Evolutionary conservation across 2,797 vertebrate genomes (phyloP), one percentile per base, ranked within the genome.

Genomic region (Nannoperca obscura): DNA sequence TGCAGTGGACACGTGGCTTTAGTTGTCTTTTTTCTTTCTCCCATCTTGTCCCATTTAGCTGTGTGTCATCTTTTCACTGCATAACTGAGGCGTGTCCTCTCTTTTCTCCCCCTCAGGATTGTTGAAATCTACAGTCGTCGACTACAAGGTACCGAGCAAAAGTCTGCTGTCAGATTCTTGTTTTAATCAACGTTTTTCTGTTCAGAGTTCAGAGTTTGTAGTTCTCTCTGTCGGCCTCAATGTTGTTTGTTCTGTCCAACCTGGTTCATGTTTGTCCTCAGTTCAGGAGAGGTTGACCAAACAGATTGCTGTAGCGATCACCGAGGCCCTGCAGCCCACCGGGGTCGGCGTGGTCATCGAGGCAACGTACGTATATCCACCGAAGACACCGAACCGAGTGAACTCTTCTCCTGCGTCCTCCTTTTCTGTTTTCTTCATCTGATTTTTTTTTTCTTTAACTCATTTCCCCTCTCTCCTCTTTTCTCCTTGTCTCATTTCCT

Each of bases 91-190:
- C 1, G 1, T 32, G 32, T 66, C 32, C 36, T 80, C 22, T 75
- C 12, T 67, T 20, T 74, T 19, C 8, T 71, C 19, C 68, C 57
- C 80, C 67, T 85, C 76, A 99, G 98, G 95, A 99, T 99, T 2
- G 98, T 99, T 89, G 98, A 99, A 93, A 99, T 99, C 84, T 99
- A 99, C 92, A 99, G 98, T 70, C 96, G 98, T 85, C 95, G 98
- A 91, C 93, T 99, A 78, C 98, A 99, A 97, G 98, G 98, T 98
- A 95, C 87, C 12, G 2, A 9, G 14, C 1, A 0, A 9, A 13
- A 1, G 7, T 1, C 50, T 52, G 30, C 34, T 3, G 19, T 34
- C 54, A 13, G 30, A 13, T 30, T 15, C 11, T 27, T 14, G 3
- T 34, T 22, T 38, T 10, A 38, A 38, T 38, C 7, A 9, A 38